Evolutionary conservation across 1,140 invertebrate species (phyloP).

Genomic region (Drosophila asahinai): DNA sequence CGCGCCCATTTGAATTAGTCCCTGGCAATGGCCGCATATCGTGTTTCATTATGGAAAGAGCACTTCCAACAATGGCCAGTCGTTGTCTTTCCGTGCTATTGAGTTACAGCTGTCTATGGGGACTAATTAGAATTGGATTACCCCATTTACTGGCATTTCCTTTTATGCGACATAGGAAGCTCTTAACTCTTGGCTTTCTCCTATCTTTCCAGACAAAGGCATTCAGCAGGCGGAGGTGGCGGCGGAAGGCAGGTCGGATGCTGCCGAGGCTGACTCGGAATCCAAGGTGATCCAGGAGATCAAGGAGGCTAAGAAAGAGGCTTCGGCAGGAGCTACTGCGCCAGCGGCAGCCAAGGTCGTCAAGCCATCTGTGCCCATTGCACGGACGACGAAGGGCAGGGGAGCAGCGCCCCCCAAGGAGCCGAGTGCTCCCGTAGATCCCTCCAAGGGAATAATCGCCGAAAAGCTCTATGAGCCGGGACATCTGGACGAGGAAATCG

Average conservation of each 20-base stretch:
- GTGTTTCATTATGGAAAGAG: slow-evolving; percentile 35
- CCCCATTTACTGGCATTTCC: slow-evolving; percentile 17
- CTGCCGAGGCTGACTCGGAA: slow-evolving; percentile 12
- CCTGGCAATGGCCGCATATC: slow-evolving; percentile 20
- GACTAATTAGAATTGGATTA: slow-evolving; percentile 29
- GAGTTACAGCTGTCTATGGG: slow-evolving; percentile 14
- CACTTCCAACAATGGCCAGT: slow-evolving; percentile 10
- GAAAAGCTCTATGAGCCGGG: slow-evolving; percentile 88
- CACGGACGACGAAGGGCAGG: slow-evolving; percentile 45
- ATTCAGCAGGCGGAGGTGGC: slow-evolving; percentile 50
- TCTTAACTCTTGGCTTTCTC: slow-evolving; percentile 11
- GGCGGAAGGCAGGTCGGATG: slow-evolving; percentile 40
- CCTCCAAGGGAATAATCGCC: slow-evolving; percentile 83
- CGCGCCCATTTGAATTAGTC: slow-evolving; percentile 15
- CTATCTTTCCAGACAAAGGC: slow-evolving; percentile 56
- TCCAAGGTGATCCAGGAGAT: slow-evolving; percentile 70
- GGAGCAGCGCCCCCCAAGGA: neutral
- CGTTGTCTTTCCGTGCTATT: slow-evolving; percentile 17
- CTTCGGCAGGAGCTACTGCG: neutral
- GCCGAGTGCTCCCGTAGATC: slow-evolving; percentile 56
- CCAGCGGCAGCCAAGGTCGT: slow-evolving; percentile 1
- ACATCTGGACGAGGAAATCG: slow-evolving; percentile 87
- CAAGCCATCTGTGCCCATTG: slow-evolving; percentile 31
- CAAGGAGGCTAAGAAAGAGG: slow-evolving; percentile 33
- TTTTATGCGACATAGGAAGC: neutral